These are phyloP conservation scores for Cettia cetti DNA, from an alignment of 2,113 vertebrate species.

Conservation along the genomic window DNA sequence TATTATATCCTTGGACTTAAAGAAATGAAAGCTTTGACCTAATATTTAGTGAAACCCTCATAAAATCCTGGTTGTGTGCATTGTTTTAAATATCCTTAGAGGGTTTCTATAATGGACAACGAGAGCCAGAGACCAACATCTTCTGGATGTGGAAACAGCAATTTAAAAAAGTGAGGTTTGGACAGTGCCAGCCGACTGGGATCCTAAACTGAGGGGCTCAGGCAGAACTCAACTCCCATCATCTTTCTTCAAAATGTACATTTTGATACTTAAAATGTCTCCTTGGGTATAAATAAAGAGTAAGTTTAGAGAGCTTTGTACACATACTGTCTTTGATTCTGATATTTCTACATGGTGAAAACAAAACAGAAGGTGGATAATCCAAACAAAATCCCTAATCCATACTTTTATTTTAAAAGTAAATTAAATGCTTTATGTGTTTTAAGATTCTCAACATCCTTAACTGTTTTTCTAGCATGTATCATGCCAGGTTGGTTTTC, in stretches of 20 bases:
- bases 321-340: neutral
- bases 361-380: neutral
- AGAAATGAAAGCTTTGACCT: neutral
- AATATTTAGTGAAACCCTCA: neutral
- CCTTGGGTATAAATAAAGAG: neutral
- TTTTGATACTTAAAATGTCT: neutral
- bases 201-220: neutral
- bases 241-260: neutral
- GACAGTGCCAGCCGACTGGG: neutral
- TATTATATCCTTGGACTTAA: neutral
- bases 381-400: neutral
- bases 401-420: neutral
- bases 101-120: neutral
- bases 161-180: neutral
- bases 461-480: neutral
- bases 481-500: neutral
- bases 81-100: neutral
- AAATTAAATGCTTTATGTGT: neutral
- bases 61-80: neutral
- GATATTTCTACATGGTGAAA: neutral
- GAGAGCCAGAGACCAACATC: neutral
- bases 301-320: neutral
- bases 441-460: neutral
- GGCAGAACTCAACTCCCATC: neutral
- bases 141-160: neutral